phyloP scores from a whole-genome alignment of 2,797 vertebrate species.

The Cygnus olor region DNA sequence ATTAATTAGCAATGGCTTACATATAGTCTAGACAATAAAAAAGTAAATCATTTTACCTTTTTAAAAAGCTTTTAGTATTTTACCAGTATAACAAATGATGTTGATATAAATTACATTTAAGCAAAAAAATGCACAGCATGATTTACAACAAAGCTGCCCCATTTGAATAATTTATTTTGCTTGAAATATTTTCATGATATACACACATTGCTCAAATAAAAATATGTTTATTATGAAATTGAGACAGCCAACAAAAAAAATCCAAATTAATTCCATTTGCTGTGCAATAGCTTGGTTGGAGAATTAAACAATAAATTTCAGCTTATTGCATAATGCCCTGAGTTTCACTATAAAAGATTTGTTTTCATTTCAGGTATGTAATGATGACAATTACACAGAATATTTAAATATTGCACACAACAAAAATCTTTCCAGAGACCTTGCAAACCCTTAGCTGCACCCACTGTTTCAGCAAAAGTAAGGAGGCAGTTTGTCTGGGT shows the following conservation, averaged over 20 bases:
- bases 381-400: conserved; percentile 33
- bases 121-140: background rate
- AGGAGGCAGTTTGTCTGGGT: background rate
- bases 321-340: conserved; percentile 37
- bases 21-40: conserved; percentile 67
- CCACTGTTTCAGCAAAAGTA: background rate
- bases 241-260: conserved; percentile 39
- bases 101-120: conserved; percentile 23
- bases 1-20: conserved; percentile 72
- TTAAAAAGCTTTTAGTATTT: conserved; percentile 26
- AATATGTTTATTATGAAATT: conserved; percentile 60
- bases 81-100: conserved; percentile 35
- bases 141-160: conserved; percentile 1
- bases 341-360: conserved; percentile 49
- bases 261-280: conserved; percentile 73
- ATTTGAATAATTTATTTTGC: conserved; percentile 37
- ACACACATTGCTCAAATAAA: conserved; percentile 48
- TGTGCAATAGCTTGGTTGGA: conserved; percentile 29
- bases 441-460: background rate
- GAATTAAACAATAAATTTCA: conserved; percentile 65
- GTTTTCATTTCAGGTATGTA: conserved; percentile 32
- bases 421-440: background rate
- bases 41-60: conserved; percentile 43
- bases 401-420: background rate
- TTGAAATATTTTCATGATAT: conserved; percentile 57